These are phyloP conservation scores for Trichopria drosophilae DNA, from an alignment of 2,888 invertebrate species.

Conservation along the genomic window DNA sequence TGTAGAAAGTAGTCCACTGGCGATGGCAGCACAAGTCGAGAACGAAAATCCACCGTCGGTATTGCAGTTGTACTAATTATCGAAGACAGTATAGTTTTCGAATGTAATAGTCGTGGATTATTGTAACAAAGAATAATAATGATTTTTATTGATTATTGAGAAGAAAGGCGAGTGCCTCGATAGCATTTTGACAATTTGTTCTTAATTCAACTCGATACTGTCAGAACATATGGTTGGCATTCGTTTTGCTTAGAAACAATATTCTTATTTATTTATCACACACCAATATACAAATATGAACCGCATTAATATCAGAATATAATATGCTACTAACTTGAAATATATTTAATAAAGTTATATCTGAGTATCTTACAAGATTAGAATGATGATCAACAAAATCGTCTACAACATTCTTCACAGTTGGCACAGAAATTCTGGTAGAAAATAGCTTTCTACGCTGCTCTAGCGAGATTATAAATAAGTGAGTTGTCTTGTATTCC, in stretches of 20 bases:
- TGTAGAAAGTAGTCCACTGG: too few relatives aligned
- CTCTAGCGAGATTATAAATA: conserved; percentile 54
- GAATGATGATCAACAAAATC: conserved; percentile 55
- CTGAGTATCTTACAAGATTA: conserved; percentile 59
- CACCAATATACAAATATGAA: conserved; percentile 60
- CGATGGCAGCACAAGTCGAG: too few relatives aligned
- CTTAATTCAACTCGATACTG: too few relatives aligned
- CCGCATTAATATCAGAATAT: conserved; percentile 59
- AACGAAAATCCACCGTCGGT: too few relatives aligned
- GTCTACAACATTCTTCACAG: conserved; percentile 57
- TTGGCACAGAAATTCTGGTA: conserved; percentile 59
- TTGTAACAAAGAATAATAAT: too few relatives aligned
- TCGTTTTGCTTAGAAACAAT: conserved; percentile 57
- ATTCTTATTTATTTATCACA: conserved; percentile 59
- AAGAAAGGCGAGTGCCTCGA: too few relatives aligned
- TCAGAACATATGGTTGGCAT: too few relatives aligned
- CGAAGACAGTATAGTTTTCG: too few relatives aligned
- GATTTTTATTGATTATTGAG: too few relatives aligned
- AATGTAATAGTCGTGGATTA: too few relatives aligned
- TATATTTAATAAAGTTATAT: conserved; percentile 58
- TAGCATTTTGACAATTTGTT: too few relatives aligned
- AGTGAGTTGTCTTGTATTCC: conserved; percentile 33
- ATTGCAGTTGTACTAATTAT: too few relatives aligned
- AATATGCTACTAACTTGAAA: conserved; percentile 58
- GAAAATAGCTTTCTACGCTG: conserved; percentile 50